A percentile compares a stretch with the other conserved stretches of the same genome.
Conservation (phyloP, 2,113 vertebrate species). For the Cyprinodon brontotheroides region DNA sequence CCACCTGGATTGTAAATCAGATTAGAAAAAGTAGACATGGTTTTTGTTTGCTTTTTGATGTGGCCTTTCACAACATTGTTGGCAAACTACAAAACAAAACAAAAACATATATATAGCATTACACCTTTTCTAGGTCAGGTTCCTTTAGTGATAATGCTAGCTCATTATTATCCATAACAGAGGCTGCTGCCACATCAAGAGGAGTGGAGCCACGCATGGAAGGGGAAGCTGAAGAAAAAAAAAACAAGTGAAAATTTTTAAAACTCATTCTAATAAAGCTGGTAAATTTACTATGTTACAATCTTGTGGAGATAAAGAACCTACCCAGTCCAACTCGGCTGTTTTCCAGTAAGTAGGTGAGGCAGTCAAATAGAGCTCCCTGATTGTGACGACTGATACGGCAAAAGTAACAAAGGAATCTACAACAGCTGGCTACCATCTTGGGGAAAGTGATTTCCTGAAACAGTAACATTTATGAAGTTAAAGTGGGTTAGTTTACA, state of each 20-base stretch:
- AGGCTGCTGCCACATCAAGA: constrained; percentile 93
- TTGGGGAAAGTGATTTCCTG: constrained; percentile 95
- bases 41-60: not conserved
- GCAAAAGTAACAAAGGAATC: constrained; percentile 97
- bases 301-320: not conserved
- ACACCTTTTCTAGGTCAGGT: constrained; percentile 88
- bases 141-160: constrained; percentile 90
- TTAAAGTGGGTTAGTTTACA: not conserved
- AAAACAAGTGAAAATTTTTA: not conserved
- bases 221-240: constrained; percentile 84
- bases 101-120: not conserved
- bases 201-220: constrained; percentile 97
- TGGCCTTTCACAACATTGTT: not conserved
- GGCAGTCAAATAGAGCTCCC: constrained; percentile 96
- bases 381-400: constrained; percentile 96
- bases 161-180: constrained; percentile 98
- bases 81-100: not conserved
- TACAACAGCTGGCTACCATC: constrained; percentile 98
- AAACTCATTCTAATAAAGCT: not conserved
- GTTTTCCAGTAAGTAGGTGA: constrained; percentile 95
- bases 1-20: constrained; percentile 80
- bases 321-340: constrained; percentile 94
- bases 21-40: not conserved
- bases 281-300: not conserved
- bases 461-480: not conserved